A percentile compares a stretch with the other conserved stretches of the same genome.
Conservation (phyloP, 2,797 vertebrate genomes). For the Centropyge bicolor region DNA sequence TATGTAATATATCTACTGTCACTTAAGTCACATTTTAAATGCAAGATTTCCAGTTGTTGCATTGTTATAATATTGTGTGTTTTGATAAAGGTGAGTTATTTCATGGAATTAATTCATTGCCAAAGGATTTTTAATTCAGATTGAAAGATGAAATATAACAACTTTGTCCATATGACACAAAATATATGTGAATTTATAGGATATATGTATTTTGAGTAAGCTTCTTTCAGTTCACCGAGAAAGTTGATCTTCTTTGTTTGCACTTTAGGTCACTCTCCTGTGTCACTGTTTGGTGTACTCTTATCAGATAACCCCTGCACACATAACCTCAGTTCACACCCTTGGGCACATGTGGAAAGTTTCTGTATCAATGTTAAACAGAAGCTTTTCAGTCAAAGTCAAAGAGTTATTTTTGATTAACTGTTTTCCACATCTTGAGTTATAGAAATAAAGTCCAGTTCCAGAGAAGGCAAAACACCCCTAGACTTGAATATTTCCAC, state of each 20-base stretch:
- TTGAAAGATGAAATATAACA: not conserved
- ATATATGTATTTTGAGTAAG: no score
- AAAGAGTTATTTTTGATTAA: no score
- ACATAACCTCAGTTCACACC: conserved; percentile 6
- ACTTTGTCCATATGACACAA: not conserved
- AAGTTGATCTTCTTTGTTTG: not conserved
- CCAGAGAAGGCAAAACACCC: no score
- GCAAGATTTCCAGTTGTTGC: not conserved
- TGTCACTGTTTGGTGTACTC: conserved; percentile 9
- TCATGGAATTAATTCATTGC: not conserved
- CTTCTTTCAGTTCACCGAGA: not conserved
- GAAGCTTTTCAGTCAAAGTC: conserved; percentile 16
- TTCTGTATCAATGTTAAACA: conserved; percentile 40
- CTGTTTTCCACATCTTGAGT: no score
- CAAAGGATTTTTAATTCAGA: not conserved
- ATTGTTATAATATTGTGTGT: not conserved
- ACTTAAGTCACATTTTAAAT: not conserved
- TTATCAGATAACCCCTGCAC: conserved; percentile 33
- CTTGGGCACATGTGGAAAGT: conserved; percentile 35
- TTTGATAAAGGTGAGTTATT: not conserved
- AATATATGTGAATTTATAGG: no score
- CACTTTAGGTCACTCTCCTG: rapidly evolving
- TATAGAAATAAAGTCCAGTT: no score
- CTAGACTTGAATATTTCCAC: no score
- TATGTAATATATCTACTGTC: not conserved